These are phyloP conservation scores for Cyrtonyx montezumae DNA, from an alignment of 2,113 vertebrate genomes.

Conservation along the genomic window DNA sequence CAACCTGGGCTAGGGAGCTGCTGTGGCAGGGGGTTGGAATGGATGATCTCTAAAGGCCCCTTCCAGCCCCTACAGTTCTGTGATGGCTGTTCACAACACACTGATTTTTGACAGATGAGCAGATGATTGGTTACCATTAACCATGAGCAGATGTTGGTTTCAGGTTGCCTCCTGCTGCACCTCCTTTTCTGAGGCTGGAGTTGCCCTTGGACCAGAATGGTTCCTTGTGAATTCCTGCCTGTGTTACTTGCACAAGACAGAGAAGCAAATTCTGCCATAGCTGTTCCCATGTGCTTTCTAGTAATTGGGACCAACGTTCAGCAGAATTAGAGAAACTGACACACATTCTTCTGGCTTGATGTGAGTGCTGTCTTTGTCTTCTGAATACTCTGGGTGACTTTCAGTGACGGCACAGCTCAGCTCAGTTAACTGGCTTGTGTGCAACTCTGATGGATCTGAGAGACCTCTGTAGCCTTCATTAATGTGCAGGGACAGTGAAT, in stretches of 20 bases:
- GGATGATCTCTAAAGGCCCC: no score
- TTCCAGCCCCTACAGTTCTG: no score
- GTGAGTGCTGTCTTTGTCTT: neutral
- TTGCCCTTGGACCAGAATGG: accelerated
- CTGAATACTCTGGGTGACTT: neutral
- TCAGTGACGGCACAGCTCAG: neutral
- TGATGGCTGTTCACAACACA: neutral
- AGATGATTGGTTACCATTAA: no score
- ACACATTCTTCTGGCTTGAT: neutral
- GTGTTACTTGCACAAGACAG: neutral
- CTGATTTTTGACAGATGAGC: neutral
- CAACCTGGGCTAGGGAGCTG: no score
- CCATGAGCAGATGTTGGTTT: neutral
- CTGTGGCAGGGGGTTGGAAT: no score
- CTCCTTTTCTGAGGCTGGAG: neutral
- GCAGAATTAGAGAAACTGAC: neutral
- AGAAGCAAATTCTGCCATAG: neutral
- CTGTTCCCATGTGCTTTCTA: neutral
- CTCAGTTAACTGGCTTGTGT: neutral
- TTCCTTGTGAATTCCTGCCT: neutral
- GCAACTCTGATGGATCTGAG: neutral
- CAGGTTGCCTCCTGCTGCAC: neutral
- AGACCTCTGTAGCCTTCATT: neutral
- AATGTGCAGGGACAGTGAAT: neutral
- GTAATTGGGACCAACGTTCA: neutral